Evolutionary conservation across 2,113 vertebrate genomes (phyloP).

Genomic region (Ondatra zibethicus): DNA sequence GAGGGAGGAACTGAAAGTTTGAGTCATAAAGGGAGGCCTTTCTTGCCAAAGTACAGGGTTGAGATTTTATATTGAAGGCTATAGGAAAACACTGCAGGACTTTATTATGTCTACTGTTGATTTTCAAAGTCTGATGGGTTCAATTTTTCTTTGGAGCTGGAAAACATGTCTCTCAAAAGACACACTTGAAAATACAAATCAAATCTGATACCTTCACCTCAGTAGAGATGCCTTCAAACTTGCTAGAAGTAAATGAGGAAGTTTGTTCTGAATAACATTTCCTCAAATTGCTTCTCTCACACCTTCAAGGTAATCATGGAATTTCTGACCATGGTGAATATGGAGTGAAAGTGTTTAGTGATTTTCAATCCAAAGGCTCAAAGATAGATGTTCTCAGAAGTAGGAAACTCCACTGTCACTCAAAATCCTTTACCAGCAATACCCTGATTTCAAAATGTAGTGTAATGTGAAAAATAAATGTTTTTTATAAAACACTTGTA

Average conservation of each 20-base stretch:
- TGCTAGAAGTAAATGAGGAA: conserved; percentile 56
- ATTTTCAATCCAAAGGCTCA: not conserved
- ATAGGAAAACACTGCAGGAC: conserved; percentile 19
- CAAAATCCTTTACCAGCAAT: not conserved
- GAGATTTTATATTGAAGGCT: conserved; percentile 58
- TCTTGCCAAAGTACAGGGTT: not conserved
- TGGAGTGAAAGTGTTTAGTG: conserved; percentile 15
- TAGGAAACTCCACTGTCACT: not conserved
- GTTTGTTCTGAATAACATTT: conserved; percentile 52
- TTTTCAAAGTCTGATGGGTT: conserved; percentile 66
- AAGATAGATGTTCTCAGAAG: not conserved
- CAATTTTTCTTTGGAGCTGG: conserved; percentile 64
- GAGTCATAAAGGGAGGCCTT: conserved; percentile 33
- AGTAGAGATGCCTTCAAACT: conserved; percentile 37
- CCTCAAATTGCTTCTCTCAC: conserved; percentile 34
- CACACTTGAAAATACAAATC: conserved; percentile 63
- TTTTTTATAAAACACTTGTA: not conserved
- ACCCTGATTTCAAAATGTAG: not conserved
- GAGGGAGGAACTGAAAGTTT: not conserved
- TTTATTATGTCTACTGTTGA: conserved; percentile 65
- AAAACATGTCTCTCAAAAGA: conserved; percentile 65
- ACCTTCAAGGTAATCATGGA: conserved; percentile 48
- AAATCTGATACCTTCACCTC: conserved; percentile 57
- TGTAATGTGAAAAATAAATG: not conserved
- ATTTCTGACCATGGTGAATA: not conserved